phyloP scores from a whole-genome alignment of 2,797 vertebrate genomes.

The Ara ararauna region DNA sequence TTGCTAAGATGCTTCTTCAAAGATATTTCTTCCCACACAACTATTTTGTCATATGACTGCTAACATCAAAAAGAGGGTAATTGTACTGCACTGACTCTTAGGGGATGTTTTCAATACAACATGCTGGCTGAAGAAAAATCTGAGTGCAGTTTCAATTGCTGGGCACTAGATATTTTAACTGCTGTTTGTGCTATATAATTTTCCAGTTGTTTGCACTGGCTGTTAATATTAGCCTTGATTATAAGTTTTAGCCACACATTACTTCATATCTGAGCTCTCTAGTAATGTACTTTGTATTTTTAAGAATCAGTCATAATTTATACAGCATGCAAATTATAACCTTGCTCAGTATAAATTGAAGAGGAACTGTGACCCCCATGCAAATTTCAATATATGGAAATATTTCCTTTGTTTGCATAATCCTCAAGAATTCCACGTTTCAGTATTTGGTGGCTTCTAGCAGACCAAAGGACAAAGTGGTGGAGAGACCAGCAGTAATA shows the following conservation, averaged over 20 bases:
- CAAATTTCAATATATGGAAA: slow-evolving; percentile 9
- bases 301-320: background rate
- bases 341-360: background rate
- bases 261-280: background rate
- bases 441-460: background rate
- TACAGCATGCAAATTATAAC: background rate
- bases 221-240: background rate
- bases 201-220: background rate
- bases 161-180: background rate
- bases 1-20: background rate
- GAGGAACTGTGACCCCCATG: background rate
- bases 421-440: background rate
- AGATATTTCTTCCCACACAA: background rate
- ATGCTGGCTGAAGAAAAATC: background rate
- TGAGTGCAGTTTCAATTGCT: background rate
- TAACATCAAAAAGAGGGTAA: background rate
- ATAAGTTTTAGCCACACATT: background rate
- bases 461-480: background rate
- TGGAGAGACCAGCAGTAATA: background rate
- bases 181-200: background rate
- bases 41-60: background rate
- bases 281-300: background rate
- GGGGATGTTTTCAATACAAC: background rate
- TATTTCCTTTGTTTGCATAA: slow-evolving; percentile 8
- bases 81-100: background rate